Base-by-base conservation (phyloP, 2,113 vertebrate species). In the Oreochromis niloticus region DNA sequence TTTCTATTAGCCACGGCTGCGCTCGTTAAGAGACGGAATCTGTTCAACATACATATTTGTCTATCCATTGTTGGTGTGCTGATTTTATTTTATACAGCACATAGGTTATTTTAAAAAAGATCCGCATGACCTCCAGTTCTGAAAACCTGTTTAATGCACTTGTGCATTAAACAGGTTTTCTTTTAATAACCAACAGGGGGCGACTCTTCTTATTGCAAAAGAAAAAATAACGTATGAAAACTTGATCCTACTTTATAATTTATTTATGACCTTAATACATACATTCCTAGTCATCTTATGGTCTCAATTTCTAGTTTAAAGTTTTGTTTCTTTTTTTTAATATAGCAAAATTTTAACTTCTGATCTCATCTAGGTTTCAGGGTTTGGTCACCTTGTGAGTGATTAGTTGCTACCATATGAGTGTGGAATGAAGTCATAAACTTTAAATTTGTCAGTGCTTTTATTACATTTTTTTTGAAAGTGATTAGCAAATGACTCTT, bases 131-230 rank as follows among this genome's bases (percentile, higher is more conserved):
- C 19, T 22, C 63, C 63, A 68, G 63, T 39, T 68, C 19, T 68
- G 63, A 68, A 13, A 68, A 68, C 0, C 5, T 61, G 27, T 61
- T 32, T 61, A 61, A 32, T 32, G 27, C 14, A 6, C 56, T 5
- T 5, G 30, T n/a, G 61, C 61, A 66, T 66, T n/a, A 63, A 63
- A 11, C 36, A 3, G 36, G 11, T 5, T 7, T 57, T 71, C 66
- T 71, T 24, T 71, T 43, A 71, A 27, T 0, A 1, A 0, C 66
- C 22, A 71, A 16, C 13, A 46, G 61, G 22, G 39, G 39, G 5
- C 7, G 12, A 41, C n/a, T 71, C 66, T 13, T 43, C 39, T 4
- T 12, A 43, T 43, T 71, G n/a, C 66, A 71, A 71, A 16, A 43
- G 66, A 71, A 43, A 43, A 71, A 71, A 4, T 41, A 71, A 71